Conservation (phyloP, 2,888 invertebrate genomes). For the Folsomia manolachei region DNA sequence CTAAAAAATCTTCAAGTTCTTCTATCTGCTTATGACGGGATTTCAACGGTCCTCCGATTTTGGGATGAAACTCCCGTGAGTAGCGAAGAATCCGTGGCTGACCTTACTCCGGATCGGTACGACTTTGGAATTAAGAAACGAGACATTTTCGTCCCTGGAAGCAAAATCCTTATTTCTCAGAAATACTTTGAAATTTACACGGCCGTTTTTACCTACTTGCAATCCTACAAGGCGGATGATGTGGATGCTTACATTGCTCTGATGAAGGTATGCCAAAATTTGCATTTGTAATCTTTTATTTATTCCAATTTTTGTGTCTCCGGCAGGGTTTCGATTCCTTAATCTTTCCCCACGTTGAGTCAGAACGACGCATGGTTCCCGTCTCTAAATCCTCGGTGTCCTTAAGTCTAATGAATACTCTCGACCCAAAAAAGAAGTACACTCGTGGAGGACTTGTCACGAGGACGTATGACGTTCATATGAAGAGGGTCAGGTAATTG, state of each 20-base stretch:
- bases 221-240: conserved; percentile 64
- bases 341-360: conserved; percentile 38
- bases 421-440: conserved; percentile 46
- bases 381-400: conserved; percentile 21
- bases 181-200: conserved; percentile 46
- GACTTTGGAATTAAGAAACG: conserved; percentile 49
- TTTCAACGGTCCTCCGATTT: conserved; percentile 65
- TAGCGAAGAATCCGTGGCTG: conserved; percentile 62
- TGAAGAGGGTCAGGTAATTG: conserved; percentile 39
- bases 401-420: conserved; percentile 27
- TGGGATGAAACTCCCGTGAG: conserved; percentile 62
- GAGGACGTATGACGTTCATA: conserved; percentile 39
- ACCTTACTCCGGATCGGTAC: conserved; percentile 56
- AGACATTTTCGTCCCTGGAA: conserved; percentile 39
- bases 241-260: conserved; percentile 66
- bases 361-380: conserved; percentile 37
- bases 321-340: conserved; percentile 44
- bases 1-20: conserved; percentile 67
- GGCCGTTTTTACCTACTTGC: conserved; percentile 42
- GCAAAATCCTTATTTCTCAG: conserved; percentile 28
- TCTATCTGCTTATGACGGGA: conserved; percentile 64
- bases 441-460: conserved; percentile 39
- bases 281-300: background rate
- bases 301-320: conserved; percentile 2
- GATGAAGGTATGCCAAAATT: too few relatives aligned